Percentiles rank a stretch among this genome's conserved stretches.
Evolutionary conservation across 2,113 vertebrate genomes (phyloP).

Genomic region (Nesospiza acunhae): DNA sequence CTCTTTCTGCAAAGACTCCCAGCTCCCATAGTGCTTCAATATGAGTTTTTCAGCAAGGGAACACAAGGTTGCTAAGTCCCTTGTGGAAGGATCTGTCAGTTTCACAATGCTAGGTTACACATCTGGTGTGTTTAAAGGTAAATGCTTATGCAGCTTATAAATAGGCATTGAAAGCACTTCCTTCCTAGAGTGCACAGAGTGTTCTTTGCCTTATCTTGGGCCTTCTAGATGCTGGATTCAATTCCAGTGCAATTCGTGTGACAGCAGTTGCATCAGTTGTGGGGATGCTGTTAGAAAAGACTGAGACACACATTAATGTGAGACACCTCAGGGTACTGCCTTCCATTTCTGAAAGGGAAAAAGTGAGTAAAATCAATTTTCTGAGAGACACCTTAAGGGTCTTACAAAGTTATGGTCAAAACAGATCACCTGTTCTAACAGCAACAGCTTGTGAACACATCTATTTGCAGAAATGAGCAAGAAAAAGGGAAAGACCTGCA

Average conservation of each 20-base stretch:
- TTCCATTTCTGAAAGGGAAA: background rate
- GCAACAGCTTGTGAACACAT: background rate
- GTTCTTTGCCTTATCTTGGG: background rate
- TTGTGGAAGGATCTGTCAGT: background rate
- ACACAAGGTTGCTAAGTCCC: background rate
- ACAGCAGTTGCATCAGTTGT: background rate
- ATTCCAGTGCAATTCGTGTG: background rate
- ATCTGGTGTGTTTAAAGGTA: background rate
- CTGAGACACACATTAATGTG: background rate
- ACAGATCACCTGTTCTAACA: background rate
- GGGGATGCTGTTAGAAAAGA: background rate
- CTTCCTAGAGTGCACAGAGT: background rate
- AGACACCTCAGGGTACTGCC: background rate
- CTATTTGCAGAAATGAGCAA: background rate
- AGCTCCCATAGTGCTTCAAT: background rate
- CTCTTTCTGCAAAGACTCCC: background rate
- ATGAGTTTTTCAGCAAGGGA: background rate
- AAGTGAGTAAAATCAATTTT: background rate
- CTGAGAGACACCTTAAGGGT: background rate
- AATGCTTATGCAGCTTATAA: background rate
- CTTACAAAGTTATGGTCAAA: background rate
- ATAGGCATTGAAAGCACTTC: background rate
- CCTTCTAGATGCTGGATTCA: background rate
- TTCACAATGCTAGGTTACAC: background rate
- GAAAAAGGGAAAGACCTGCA: background rate